Evolutionary conservation across 2,113 vertebrate genomes (phyloP).

Genomic region (Garra rufa): DNA sequence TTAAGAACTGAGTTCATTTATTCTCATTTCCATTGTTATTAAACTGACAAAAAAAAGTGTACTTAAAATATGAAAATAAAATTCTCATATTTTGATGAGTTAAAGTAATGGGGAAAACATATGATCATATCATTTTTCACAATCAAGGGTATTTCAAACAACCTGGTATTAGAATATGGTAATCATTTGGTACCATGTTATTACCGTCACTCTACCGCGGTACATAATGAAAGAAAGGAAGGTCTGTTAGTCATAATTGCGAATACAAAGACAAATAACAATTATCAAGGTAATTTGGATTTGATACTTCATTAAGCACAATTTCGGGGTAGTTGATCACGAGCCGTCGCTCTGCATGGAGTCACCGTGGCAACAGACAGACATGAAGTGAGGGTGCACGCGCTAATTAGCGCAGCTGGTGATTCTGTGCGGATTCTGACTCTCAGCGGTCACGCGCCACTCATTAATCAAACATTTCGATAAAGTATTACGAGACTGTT

Average conservation of each 20-base stretch:
- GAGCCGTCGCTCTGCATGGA: slow-evolving; percentile 45
- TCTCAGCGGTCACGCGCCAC: not conserved
- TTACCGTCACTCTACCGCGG: not conserved
- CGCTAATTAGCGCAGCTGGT: slow-evolving; percentile 70
- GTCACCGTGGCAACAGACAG: slow-evolving; percentile 58
- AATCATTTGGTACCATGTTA: not conserved
- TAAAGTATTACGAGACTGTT: no score
- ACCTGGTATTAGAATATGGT: not conserved
- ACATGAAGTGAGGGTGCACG: slow-evolving; percentile 23
- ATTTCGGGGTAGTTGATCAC: slow-evolving; percentile 69
- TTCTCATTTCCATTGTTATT: no score
- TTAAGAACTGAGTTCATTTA: no score
- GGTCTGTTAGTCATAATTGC: slow-evolving; percentile 64
- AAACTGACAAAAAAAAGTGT: no score
- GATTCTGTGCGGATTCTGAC: slow-evolving; percentile 62
- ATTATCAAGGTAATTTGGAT: slow-evolving; percentile 75
- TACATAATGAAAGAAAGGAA: not conserved
- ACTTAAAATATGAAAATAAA: no score
- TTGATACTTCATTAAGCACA: slow-evolving; percentile 75
- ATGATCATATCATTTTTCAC: no score
- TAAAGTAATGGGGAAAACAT: no score
- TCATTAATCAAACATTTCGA: not conserved
- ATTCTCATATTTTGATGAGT: no score
- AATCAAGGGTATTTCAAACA: not conserved
- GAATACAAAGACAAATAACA: slow-evolving; percentile 65